Conservation (phyloP, 2,797 vertebrate species). For the Enteromius anoplus region DNA sequence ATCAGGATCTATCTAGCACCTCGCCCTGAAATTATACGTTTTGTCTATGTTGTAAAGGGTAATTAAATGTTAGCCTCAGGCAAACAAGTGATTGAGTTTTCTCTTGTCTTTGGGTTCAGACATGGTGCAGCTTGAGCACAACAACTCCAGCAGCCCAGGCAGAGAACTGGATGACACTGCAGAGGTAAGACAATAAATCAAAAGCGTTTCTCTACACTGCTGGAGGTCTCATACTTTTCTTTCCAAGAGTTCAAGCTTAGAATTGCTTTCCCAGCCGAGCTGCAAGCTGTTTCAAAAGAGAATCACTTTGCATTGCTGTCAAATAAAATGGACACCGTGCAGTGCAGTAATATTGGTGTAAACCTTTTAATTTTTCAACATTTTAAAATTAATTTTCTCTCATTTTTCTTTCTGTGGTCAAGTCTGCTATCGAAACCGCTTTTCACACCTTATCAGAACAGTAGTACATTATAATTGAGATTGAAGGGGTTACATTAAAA, state of each 20-base stretch:
- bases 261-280: not conserved
- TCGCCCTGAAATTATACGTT: not conserved
- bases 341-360: not conserved
- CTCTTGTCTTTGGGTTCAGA: conserved; percentile 74
- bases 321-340: not conserved
- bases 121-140: conserved; percentile 87
- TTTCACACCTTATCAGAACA: not conserved
- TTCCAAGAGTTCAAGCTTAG: not conserved
- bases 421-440: not conserved
- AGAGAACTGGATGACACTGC: conserved; percentile 78
- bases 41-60: not conserved
- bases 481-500: not conserved
- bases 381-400: not conserved
- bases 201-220: not conserved
- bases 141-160: conserved; percentile 73
- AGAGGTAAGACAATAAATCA: conserved; percentile 74
- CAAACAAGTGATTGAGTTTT: not conserved
- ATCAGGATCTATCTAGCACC: not conserved
- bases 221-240: not conserved
- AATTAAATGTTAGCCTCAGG: not conserved
- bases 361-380: not conserved
- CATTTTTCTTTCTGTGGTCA: not conserved
- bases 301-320: not conserved
- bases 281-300: not conserved
- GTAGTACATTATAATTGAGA: not conserved